phyloP scores from a whole-genome alignment of 2,113 vertebrate species.

The Motacilla alba region DNA sequence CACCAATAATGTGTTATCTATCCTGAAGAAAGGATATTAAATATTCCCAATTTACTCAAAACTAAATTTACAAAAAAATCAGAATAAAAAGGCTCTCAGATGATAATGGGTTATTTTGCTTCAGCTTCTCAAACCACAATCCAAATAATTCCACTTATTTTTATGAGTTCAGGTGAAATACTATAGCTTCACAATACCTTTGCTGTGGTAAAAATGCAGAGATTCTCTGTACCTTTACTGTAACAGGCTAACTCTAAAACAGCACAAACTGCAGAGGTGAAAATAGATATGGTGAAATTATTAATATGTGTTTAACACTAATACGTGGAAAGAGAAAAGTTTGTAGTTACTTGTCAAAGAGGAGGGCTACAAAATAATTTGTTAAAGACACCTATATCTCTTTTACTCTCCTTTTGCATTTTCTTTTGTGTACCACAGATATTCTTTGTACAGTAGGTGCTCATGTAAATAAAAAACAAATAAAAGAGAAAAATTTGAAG shows the following conservation, averaged over 20 bases:
- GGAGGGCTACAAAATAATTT: neutral
- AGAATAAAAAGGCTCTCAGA: neutral
- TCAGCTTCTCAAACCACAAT: neutral
- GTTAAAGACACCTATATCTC: neutral
- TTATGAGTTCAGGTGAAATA: neutral
- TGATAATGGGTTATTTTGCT: neutral
- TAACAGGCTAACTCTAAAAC: neutral
- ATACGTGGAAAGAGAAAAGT: neutral
- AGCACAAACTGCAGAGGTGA: neutral
- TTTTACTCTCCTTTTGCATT: accelerated
- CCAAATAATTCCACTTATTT: neutral
- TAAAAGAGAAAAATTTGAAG: neutral
- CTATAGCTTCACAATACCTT: neutral
- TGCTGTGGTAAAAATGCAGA: neutral
- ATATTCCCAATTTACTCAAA: neutral
- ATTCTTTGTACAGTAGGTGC: neutral
- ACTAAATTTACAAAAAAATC: neutral
- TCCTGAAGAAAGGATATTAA: neutral
- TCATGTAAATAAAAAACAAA: neutral
- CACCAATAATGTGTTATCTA: neutral
- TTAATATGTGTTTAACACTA: accelerated
- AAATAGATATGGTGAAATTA: neutral
- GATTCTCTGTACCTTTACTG: neutral
- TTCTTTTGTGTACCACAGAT: neutral
- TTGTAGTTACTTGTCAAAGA: neutral